These are phyloP conservation scores for Galerucella nymphaeae DNA, from an alignment of 2,888 invertebrate genomes.

Conservation along the genomic window DNA sequence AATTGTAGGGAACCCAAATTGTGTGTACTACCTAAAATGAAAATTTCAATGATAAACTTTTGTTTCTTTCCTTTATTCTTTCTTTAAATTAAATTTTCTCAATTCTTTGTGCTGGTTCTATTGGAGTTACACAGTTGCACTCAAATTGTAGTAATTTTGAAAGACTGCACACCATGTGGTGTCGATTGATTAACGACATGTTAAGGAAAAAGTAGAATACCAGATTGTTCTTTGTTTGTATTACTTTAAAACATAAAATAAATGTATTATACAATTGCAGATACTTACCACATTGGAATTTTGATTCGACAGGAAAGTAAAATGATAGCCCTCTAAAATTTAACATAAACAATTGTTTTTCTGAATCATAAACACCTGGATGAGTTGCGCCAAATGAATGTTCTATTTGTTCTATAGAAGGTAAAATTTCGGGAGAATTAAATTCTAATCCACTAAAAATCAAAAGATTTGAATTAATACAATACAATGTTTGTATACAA, in stretches of 20 bases:
- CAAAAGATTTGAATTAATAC: not conserved
- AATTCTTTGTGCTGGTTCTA: too few relatives aligned
- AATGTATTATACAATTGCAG: not conserved
- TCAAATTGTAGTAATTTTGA: too few relatives aligned
- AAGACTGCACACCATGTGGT: too few relatives aligned
- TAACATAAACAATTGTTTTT: constrained; percentile 93
- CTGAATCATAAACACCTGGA: constrained; percentile 97
- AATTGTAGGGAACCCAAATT: constrained; percentile 88
- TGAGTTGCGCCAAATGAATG: constrained; percentile 99
- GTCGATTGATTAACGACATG: too few relatives aligned
- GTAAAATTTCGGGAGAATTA: constrained; percentile 93
- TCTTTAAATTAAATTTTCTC: too few relatives aligned
- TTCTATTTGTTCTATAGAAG: constrained; percentile 98
- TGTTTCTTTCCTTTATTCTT: too few relatives aligned
- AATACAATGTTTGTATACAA: too few relatives aligned
- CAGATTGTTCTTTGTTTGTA: too few relatives aligned
- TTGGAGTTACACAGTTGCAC: too few relatives aligned
- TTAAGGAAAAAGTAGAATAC: too few relatives aligned
- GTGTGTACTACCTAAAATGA: constrained; percentile 58
- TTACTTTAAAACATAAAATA: not conserved
- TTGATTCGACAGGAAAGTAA: constrained; percentile 95
- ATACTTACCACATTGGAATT: constrained; percentile 72
- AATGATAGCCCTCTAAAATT: constrained; percentile 98
- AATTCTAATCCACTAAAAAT: constrained; percentile 80
- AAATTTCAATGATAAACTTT: not conserved